Evolutionary conservation across 1,140 invertebrate genomes (phyloP).

Genomic region (Anoplolepis gracilipes): DNA sequence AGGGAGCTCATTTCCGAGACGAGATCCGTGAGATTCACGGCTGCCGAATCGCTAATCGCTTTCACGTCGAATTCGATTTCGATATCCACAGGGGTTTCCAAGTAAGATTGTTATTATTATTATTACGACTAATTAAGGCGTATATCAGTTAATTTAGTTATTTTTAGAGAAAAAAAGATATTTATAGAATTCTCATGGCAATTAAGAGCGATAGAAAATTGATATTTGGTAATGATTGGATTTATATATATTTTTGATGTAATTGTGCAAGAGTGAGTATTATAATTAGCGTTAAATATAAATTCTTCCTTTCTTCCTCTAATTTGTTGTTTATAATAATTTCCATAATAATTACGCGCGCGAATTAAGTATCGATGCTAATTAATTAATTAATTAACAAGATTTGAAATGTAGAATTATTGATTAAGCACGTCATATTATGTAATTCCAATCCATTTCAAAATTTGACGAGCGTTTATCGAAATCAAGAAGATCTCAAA

Average conservation of each 20-base stretch:
- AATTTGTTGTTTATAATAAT: slow-evolving; percentile 37
- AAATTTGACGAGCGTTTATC: slow-evolving; percentile 30
- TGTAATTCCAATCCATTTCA: not conserved
- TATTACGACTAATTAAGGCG: not conserved
- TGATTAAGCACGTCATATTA: slow-evolving; percentile 14
- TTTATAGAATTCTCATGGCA: not conserved
- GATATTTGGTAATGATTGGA: not conserved
- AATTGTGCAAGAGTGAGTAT: slow-evolving; percentile 17
- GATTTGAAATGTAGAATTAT: not conserved
- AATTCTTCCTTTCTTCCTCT: not conserved
- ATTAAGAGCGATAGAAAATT: not conserved
- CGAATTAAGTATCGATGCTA: slow-evolving; percentile 35
- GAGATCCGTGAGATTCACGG: not conserved
- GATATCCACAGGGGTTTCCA: slow-evolving; percentile 1
- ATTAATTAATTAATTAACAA: slow-evolving; percentile 31
- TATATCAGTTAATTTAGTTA: not conserved
- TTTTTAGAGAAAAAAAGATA: not conserved
- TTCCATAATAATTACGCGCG: not conserved
- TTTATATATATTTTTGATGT: not conserved
- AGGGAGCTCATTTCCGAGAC: slow-evolving; percentile 4
- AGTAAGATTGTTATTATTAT: slow-evolving; percentile 17
- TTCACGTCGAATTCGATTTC: too few species aligned
- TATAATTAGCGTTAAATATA: not conserved
- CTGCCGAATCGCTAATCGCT: not conserved
- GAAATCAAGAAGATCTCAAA: slow-evolving; percentile 9